These are phyloP conservation scores for Allophyes oxyacanthae DNA, from an alignment of 2,888 invertebrate genomes.

Conservation along the genomic window DNA sequence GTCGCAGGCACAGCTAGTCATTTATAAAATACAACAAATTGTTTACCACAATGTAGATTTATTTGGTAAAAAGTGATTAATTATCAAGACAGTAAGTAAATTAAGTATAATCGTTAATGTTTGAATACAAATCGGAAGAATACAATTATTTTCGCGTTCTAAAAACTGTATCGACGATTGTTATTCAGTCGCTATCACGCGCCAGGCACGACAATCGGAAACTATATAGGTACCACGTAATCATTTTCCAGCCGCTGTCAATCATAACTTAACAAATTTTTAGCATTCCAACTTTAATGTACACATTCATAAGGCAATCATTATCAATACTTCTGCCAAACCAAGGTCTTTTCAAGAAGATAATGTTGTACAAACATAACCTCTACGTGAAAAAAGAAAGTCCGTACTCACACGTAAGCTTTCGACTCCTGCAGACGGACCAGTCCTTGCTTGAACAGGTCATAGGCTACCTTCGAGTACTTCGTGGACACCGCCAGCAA, in stretches of 20 bases:
- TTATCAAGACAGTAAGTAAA: no score
- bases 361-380: slow-evolving; percentile 29
- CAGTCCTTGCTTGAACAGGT: slow-evolving; percentile 73
- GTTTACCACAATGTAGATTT: no score
- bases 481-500: slow-evolving; percentile 85
- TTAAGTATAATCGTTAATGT: no score
- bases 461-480: slow-evolving; percentile 79
- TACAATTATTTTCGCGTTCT: slow-evolving; percentile 23
- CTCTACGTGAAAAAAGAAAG: slow-evolving; percentile 47
- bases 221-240: slow-evolving; percentile 45
- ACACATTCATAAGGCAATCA: background rate
- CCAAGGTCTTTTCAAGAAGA: slow-evolving; percentile 8
- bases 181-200: slow-evolving; percentile 18
- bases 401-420: slow-evolving; percentile 84
- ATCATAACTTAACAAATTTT: background rate
- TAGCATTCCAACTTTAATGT: background rate
- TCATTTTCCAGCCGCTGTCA: slow-evolving; percentile 23
- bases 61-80: no score
- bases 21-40: no score
- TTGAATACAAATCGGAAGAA: slow-evolving; percentile 2
- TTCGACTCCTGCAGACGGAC: slow-evolving; percentile 81
- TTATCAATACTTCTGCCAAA: background rate
- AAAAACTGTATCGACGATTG: slow-evolving; percentile 33
- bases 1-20: no score
- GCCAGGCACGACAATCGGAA: slow-evolving; percentile 23